Evolutionary conservation across 2,888 invertebrate genomes (phyloP).

Genomic region (Metellina segmentata): DNA sequence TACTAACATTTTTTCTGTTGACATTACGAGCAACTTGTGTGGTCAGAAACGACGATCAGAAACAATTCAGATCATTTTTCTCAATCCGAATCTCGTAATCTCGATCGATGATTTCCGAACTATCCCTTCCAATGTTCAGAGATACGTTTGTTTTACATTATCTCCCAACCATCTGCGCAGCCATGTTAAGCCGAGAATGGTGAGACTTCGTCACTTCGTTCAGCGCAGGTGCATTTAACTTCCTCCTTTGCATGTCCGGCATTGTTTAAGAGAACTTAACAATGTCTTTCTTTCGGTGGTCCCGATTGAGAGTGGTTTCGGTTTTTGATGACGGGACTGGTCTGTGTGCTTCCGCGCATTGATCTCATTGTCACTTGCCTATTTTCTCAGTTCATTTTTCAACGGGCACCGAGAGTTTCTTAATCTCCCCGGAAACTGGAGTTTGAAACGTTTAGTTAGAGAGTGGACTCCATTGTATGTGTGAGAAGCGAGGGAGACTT

Average conservation of each 20-base stretch:
- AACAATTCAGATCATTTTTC: constrained; percentile 15
- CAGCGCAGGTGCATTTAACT: constrained; percentile 18
- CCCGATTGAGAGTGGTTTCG: background rate
- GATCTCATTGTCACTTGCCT: constrained; percentile 37
- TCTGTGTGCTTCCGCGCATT: background rate
- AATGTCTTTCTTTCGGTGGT: constrained; percentile 16
- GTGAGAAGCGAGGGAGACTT: no score
- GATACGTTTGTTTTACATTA: constrained; percentile 30
- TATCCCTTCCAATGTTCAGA: background rate
- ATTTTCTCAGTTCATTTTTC: background rate
- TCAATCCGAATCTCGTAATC: background rate
- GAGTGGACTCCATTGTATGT: constrained; percentile 15
- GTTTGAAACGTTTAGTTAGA: constrained; percentile 6
- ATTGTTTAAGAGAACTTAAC: constrained; percentile 12
- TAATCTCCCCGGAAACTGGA: constrained; percentile 29
- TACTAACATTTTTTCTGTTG: background rate
- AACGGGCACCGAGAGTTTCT: background rate
- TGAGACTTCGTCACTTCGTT: background rate
- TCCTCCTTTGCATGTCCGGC: constrained; percentile 19
- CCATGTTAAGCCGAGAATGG: constrained; percentile 33
- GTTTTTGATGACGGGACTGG: constrained; percentile 5
- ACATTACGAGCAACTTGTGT: constrained; percentile 10
- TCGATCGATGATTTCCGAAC: background rate
- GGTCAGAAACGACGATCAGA: constrained; percentile 12
- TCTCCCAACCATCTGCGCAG: background rate